Percentiles rank a stretch among this genome's conserved stretches.
phyloP scores from a whole-genome alignment of 2,113 vertebrate genomes.

The Oryctolagus cuniculus region DNA sequence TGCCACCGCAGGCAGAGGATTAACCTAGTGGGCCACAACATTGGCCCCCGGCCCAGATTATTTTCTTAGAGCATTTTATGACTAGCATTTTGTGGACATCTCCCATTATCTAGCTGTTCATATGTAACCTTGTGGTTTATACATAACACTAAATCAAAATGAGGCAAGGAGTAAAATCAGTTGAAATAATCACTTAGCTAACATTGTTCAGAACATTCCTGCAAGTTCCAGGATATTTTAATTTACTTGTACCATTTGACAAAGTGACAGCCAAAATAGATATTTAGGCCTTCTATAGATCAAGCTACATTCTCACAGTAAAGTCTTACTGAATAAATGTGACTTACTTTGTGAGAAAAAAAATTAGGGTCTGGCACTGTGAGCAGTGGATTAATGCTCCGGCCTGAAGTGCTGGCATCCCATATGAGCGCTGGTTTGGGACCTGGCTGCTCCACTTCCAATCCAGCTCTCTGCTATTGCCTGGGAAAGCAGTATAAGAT shows the following conservation, averaged over 20 bases:
- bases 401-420: too few species aligned
- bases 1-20: too few species aligned
- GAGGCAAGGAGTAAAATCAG: neutral
- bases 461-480: too few species aligned
- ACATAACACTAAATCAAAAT: neutral
- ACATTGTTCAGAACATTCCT: neutral
- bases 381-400: too few species aligned
- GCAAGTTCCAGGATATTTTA: neutral
- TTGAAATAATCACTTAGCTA: neutral
- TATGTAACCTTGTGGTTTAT: neutral
- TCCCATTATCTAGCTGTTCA: neutral
- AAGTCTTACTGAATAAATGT: neutral
- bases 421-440: too few species aligned
- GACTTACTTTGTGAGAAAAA: neutral
- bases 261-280: neutral
- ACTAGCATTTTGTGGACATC: neutral
- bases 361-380: neutral
- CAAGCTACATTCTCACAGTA: neutral
- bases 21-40: too few species aligned
- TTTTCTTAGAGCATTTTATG: neutral
- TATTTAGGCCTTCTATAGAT: neutral
- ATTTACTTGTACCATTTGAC: neutral
- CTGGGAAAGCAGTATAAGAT: too few species aligned
- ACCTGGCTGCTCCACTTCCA: too few species aligned
- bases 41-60: neutral